Conservation (phyloP, 2,888 invertebrate species). For the Portevinia maculata region DNA sequence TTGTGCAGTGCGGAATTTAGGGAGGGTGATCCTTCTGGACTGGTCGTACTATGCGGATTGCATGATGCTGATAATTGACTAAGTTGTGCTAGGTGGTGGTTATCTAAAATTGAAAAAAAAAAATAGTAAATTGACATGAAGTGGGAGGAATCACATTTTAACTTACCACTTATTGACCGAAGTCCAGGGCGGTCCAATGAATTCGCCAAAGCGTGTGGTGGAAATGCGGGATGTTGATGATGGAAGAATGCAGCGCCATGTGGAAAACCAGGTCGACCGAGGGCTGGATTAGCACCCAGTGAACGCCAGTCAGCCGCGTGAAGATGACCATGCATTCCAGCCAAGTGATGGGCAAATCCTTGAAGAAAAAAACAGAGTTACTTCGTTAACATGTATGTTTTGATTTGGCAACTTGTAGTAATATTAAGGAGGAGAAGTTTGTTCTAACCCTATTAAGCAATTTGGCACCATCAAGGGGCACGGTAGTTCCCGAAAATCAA, state of each 20-base stretch:
- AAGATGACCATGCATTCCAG: constrained; percentile 87
- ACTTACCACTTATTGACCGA: constrained; percentile 79
- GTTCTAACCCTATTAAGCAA: too few relatives aligned
- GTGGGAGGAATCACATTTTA: constrained; percentile 19
- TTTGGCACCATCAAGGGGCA: too few relatives aligned
- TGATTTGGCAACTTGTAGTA: neutral
- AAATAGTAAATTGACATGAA: neutral
- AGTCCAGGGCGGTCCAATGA: constrained; percentile 79
- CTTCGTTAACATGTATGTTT: neutral
- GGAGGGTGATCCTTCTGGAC: constrained; percentile 86
- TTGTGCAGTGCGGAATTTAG: constrained; percentile 75
- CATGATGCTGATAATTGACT: constrained; percentile 81
- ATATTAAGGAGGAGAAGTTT: too few relatives aligned
- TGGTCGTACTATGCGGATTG: constrained; percentile 88
- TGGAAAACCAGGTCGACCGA: constrained; percentile 79
- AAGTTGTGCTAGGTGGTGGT: constrained; percentile 78
- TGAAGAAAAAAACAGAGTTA: constrained; percentile 76
- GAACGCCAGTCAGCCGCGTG: constrained; percentile 87
- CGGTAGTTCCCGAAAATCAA: too few relatives aligned
- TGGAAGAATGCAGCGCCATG: constrained; percentile 83
- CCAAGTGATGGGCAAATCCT: constrained; percentile 91
- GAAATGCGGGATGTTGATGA: constrained; percentile 84
- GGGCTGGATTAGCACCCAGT: constrained; percentile 81
- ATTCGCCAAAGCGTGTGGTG: constrained; percentile 83
- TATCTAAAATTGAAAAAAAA: constrained; percentile 67